These are phyloP conservation scores for Oopsacas minuta DNA, from an alignment of 37 sponge, comb jelly and placozoan species.

Conservation along the genomic window DNA sequence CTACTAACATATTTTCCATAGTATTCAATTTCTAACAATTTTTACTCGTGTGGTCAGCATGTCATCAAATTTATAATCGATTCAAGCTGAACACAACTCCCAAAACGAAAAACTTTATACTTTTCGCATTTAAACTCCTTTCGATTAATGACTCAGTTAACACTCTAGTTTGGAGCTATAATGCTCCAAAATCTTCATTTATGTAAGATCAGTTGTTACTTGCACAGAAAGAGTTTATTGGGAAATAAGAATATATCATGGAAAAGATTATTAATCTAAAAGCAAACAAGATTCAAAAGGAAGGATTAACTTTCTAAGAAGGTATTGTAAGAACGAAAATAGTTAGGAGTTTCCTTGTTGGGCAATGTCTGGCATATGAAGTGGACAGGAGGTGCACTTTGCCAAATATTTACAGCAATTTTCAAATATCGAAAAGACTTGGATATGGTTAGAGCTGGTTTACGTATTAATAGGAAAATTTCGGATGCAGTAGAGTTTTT, in stretches of 20 bases:
- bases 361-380: neutral
- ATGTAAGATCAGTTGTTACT: neutral
- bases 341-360: neutral
- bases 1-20: no score
- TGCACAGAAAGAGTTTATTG: neutral
- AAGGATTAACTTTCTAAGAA: neutral
- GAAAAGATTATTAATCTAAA: neutral
- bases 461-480: neutral
- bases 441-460: neutral
- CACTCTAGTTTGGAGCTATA: neutral
- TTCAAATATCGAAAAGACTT: neutral
- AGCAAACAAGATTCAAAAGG: neutral
- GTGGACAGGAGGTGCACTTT: neutral
- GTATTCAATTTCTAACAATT: no score
- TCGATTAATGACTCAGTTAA: neutral
- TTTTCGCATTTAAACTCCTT: neutral
- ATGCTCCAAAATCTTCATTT: neutral
- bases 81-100: neutral
- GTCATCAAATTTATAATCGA: conserved; percentile 18
- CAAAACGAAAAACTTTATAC: neutral
- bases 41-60: no score
- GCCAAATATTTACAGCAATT: neutral
- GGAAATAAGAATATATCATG: neutral
- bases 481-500: neutral
- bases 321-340: neutral